Evolutionary conservation across 2,113 vertebrate genomes (phyloP), one percentile per base, ranked within the genome.

Genomic region (Mesocricetus auratus): DNA sequence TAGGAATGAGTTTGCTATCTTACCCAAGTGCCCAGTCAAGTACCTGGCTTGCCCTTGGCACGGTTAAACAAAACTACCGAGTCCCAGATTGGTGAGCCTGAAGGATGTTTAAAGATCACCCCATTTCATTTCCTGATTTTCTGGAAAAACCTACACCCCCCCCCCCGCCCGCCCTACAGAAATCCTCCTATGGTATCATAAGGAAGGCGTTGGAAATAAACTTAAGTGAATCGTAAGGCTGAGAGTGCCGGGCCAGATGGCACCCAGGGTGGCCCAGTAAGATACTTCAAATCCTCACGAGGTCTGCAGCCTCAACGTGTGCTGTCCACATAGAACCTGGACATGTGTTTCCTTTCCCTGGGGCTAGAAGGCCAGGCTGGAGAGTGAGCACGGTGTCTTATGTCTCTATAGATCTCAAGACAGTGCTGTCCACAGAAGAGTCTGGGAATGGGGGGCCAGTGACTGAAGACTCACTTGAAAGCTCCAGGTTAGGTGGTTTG

Each of bases 401-500:
- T 17, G 64, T 96, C 45, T 75, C 56, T 19, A 39, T 1, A n/a
- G 15, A n/a, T 9, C 15, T 71, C 17, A n/a, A 92, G 60, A 79
- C 66, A 58, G 39, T 56, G 33, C 31, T 5, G 45, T 68, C 77
- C 36, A 86, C 10, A n/a, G 62, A 75, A 90, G 22, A 85, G n/a
- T 83, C 90, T 93, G 26, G 26, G 79, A 60, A 71, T n/a, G 36
- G 92, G 71, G 36, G 79, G n/a, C 31, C 56, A 79, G 89, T 81
- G 68, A 62, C 26, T 68, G 45, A 83, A 93, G 91, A 53, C 45
- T 68, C 39, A 60, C 62, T 66, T 77, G 95, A 86, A 71, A 97
- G 29, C 73, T 68, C 95, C 47, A 29, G 96, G 60, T 87, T 90
- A 97, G 96, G 97, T 42, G 87, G 19, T n/a, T 73, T 78, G 33